Percentiles rank a stretch among this genome's conserved stretches.
Conservation (phyloP, 2,113 vertebrate genomes). For the Felis catus region F.catus_Fca126_mat1.0 CM031419.1:43302501-43303000, state of each 20-base stretch:
- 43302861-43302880: not conserved
- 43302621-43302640: not conserved
- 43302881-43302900: not conserved
- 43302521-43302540: not conserved
- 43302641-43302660: not conserved
- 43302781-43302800: not conserved
- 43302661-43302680: not conserved
- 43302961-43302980: not conserved
- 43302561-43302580: not conserved
- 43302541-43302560: fast-evolving
- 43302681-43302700: conserved; percentile 39
- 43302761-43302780: not conserved
- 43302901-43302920: not conserved
- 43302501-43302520: not conserved
- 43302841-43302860: not conserved
- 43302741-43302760: conserved; percentile 47
- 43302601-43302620: not conserved
- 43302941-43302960: not conserved
- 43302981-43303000: not conserved
- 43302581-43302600: not conserved
- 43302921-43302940: not conserved
- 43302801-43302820: not conserved
- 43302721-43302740: conserved; percentile 5
- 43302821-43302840: not conserved
- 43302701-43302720: not conserved